phyloP scores from a whole-genome alignment of 2,797 vertebrate species.

The Gymnothorax javanicus region DNA sequence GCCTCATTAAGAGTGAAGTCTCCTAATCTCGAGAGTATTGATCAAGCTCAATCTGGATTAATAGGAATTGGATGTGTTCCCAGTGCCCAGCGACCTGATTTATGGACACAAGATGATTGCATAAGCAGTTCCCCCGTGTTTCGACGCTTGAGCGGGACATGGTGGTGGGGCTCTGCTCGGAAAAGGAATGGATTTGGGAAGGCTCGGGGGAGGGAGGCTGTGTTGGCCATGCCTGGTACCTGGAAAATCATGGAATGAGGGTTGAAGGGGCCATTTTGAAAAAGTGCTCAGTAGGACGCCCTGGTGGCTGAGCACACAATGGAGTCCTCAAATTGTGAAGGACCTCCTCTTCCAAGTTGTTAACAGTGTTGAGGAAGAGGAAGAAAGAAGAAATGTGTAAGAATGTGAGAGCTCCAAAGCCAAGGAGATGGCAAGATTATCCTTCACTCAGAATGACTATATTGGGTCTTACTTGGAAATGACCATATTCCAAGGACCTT shows the following conservation, averaged over 20 bases:
- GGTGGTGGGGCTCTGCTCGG: neutral
- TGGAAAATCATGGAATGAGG: neutral
- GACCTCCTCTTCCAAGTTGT: neutral
- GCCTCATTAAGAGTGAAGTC: neutral
- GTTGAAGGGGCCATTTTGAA: neutral
- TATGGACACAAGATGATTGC: neutral
- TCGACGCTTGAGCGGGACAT: neutral
- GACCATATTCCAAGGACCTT: neutral
- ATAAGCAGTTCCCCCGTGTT: neutral
- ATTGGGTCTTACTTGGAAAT: neutral
- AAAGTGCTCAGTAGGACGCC: neutral
- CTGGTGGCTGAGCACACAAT: slow-evolving; percentile 20
- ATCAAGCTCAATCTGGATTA: slow-evolving; percentile 3
- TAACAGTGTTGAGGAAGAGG: slow-evolving; percentile 28
- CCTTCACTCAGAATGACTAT: slow-evolving; percentile 60
- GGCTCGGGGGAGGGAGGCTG: neutral
- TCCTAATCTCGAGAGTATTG: neutral
- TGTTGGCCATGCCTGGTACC: neutral
- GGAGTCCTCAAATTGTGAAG: slow-evolving; percentile 20
- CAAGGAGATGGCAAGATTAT: slow-evolving; percentile 59
- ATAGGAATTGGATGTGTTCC: neutral
- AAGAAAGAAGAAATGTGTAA: slow-evolving; percentile 50
- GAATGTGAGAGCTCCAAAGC: slow-evolving; percentile 67
- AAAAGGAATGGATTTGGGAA: neutral
- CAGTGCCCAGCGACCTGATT: neutral